Conservation (phyloP, 2,113 vertebrate genomes). For the Coracopsis vasa region DNA sequence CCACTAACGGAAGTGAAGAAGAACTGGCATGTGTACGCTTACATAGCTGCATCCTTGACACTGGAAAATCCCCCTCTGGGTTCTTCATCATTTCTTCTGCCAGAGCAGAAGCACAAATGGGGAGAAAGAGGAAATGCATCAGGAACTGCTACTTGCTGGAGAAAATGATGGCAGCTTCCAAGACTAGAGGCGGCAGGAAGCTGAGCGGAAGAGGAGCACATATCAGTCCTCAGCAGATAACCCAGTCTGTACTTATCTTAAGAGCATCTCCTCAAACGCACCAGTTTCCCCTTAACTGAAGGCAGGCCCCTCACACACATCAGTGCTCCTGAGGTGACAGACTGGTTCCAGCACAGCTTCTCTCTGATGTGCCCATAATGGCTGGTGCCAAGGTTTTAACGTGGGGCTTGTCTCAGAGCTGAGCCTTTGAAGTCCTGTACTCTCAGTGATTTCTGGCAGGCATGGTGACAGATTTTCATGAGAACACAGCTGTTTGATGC, state of each 20-base stretch:
- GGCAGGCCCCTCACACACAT: neutral
- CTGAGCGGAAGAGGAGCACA: neutral
- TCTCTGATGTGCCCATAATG: neutral
- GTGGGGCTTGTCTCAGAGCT: neutral
- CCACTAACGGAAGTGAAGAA: neutral
- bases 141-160: neutral
- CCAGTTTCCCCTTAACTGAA: neutral
- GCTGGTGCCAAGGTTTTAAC: neutral
- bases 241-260: neutral
- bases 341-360: neutral
- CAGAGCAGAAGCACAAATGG: neutral
- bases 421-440: neutral
- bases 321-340: neutral
- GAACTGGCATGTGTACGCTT: neutral
- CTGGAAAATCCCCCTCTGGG: neutral
- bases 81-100: neutral
- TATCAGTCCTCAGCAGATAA: neutral
- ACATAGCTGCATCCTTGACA: neutral
- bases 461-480: neutral
- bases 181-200: neutral
- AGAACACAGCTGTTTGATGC: neutral
- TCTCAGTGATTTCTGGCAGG: neutral
- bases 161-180: neutral
- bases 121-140: neutral
- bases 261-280: neutral